phyloP scores from a whole-genome alignment of 2,888 invertebrate genomes.

The Bembecia ichneumoniformis region DNA sequence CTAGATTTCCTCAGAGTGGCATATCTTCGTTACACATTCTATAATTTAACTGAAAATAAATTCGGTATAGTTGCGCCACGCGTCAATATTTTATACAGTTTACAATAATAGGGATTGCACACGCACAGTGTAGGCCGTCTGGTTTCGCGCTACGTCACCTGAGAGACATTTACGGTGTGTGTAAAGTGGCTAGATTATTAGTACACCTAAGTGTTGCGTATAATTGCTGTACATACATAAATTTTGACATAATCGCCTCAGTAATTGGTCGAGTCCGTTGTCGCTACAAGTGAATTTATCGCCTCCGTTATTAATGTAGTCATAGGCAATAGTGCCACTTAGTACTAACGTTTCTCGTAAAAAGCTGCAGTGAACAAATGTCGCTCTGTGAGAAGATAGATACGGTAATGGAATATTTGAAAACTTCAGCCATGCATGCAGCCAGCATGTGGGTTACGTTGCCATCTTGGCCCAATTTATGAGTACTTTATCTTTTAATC shows the following conservation, averaged over 20 bases:
- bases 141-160: constrained; percentile 3
- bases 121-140: constrained; percentile 14
- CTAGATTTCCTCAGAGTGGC: neutral
- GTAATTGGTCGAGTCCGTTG: neutral
- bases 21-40: constrained; percentile 19
- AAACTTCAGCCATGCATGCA: too few relatives aligned
- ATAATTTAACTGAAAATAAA: constrained; percentile 40
- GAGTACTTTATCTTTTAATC: too few relatives aligned
- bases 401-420: too few relatives aligned
- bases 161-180: constrained; percentile 7
- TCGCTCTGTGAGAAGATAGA: too few relatives aligned
- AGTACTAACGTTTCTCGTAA: too few relatives aligned
- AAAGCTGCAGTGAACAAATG: too few relatives aligned
- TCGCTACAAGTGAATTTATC: neutral
- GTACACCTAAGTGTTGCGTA: neutral
- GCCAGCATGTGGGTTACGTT: too few relatives aligned
- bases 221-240: neutral
- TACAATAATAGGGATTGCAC: constrained; percentile 28
- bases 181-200: neutral
- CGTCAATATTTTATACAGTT: constrained; percentile 55
- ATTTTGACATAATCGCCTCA: neutral
- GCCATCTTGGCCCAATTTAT: too few relatives aligned
- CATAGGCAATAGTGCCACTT: too few relatives aligned
- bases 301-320: too few relatives aligned
- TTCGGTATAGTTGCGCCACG: constrained; percentile 10